Evolutionary conservation across 1,140 invertebrate species (phyloP), one percentile per base, ranked within the genome.

Genomic region (Nephotettix cincticeps): DNA sequence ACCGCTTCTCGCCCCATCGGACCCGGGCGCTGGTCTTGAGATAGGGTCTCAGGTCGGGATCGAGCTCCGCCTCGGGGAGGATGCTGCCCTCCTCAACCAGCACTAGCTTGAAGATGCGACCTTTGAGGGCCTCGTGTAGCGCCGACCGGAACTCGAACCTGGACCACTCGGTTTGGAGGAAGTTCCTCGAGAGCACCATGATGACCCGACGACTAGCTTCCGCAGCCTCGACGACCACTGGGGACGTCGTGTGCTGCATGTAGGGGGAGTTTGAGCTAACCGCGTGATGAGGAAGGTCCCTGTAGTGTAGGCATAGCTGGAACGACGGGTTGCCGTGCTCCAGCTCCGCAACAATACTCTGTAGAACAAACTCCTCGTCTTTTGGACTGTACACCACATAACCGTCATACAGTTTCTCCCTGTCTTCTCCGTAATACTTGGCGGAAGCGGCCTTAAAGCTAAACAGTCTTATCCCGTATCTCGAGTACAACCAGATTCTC

Each of bases 341-440:
- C 63, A 98, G 80, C 76, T 95, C 92, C 1, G 89, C 88, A 1
- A 91, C 91, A 45, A 98, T 84, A 9, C 91, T 91, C 74, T 94
- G 90, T 28, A 92, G 83, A 0, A 97, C 91, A 78, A 95, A 94
- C 77, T 94, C 90, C 77, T 96, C 93, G 81, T 98, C 95, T 81
- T 95, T 94, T 21, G 93, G 91, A 72, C 93, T 95, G 82, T 98
- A 97, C 71, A 94, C 91, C 1, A 98, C 90, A 80, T 96, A 97
- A 40, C 93, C 94, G 79, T 98, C 96, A 81, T 95, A 97, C 13
- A 94, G 82, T 76, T 95, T 95, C 77, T 94, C 92, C 61, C 88
- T 87, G 73, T 93, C 91, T 78, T 91, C 90, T 76, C 86, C 88
- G 63, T 80, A 78, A 71, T 83, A 82, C 74, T 83, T 84, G 21